Percentiles rank a stretch among this genome's conserved stretches.
Evolutionary conservation across 2,113 vertebrate genomes (phyloP).

Genomic region (Petaurus breviceps): DNA sequence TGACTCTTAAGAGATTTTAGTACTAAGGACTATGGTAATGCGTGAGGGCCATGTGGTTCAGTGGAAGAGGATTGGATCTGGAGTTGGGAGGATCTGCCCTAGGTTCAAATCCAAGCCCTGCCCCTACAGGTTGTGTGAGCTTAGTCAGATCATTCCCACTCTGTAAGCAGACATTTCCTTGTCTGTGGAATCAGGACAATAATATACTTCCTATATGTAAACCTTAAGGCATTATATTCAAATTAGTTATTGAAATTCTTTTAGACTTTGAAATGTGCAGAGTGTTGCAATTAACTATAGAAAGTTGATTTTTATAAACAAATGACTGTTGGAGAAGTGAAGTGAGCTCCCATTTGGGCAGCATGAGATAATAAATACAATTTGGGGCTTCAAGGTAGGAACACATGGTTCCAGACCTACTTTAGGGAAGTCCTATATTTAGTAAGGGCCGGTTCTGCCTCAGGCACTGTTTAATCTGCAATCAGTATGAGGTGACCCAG

Average conservation of each 20-base stretch:
- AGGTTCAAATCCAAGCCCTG: not conserved
- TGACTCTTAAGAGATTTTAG: not conserved
- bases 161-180: not conserved
- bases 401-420: not conserved
- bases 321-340: not conserved
- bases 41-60: not conserved
- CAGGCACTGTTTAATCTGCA: not conserved
- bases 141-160: not conserved
- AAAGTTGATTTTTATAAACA: not conserved
- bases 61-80: not conserved
- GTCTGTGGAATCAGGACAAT: not conserved
- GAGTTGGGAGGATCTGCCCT: not conserved
- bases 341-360: not conserved
- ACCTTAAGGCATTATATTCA: not conserved
- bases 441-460: not conserved
- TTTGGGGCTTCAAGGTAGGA: not conserved
- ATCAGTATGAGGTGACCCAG: not conserved
- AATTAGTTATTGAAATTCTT: not conserved
- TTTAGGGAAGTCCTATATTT: not conserved
- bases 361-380: not conserved
- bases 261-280: not conserved
- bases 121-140: not conserved
- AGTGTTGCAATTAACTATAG: not conserved
- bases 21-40: not conserved
- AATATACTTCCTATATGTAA: not conserved